Conservation (phyloP, 2,113 vertebrate species). For the Saiga tatarica region DNA sequence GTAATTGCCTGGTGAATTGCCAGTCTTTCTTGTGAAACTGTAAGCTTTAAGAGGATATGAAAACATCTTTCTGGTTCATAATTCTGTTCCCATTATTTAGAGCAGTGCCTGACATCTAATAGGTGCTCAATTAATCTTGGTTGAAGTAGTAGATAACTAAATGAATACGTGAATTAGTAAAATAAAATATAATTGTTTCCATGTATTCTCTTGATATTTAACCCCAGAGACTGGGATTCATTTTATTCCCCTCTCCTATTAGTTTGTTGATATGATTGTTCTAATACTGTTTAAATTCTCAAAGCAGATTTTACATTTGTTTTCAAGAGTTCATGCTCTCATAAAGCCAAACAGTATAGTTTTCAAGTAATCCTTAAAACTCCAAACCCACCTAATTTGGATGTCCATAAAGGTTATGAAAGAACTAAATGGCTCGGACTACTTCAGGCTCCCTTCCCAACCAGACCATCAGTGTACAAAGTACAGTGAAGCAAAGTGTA, state of each 20-base stretch:
- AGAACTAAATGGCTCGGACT: neutral
- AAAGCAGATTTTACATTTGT: neutral
- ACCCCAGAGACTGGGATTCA: neutral
- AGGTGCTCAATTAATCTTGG: neutral
- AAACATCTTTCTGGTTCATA: neutral
- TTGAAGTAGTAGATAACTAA: neutral
- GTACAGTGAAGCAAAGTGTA: neutral
- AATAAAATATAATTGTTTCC: neutral
- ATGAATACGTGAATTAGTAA: neutral
- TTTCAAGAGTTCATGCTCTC: neutral
- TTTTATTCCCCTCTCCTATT: neutral
- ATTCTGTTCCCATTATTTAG: neutral
- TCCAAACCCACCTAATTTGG: neutral
- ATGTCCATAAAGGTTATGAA: neutral
- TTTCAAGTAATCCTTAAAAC: neutral
- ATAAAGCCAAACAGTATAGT: neutral
- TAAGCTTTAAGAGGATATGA: neutral
- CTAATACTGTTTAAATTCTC: neutral
- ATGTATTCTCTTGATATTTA: neutral
- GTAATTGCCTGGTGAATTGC: neutral
- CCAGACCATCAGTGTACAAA: neutral
- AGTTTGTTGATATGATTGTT: neutral
- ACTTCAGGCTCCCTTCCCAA: neutral
- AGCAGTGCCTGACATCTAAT: neutral
- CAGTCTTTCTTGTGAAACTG: neutral